These are phyloP conservation scores for Alitta virens DNA, from an alignment of 2,888 invertebrate species.

Conservation along the genomic window DNA sequence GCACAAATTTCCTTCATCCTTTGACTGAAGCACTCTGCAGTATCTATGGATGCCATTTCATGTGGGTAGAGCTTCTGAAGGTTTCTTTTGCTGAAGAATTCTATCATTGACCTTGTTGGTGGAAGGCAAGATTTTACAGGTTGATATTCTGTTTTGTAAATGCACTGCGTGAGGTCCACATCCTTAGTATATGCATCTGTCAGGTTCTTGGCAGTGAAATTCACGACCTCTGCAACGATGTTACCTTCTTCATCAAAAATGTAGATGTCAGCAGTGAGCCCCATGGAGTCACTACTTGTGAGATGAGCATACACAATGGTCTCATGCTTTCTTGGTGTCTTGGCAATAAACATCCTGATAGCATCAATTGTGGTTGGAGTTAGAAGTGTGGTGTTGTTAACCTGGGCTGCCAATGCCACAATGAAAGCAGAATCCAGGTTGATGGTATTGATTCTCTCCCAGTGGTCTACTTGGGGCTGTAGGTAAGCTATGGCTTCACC, in stretches of 20 bases:
- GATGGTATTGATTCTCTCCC: conserved; percentile 1
- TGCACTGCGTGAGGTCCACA: conserved; percentile 2
- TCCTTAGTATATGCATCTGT: neutral
- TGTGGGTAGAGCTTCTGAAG: conserved; percentile 12
- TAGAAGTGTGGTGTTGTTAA: conserved; percentile 1
- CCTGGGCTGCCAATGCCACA: conserved; percentile 5
- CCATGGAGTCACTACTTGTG: neutral
- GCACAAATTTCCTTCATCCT: neutral
- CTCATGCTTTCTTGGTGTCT: neutral
- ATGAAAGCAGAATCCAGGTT: conserved; percentile 9
- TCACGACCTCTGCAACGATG: conserved; percentile 7
- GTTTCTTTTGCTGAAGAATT: neutral
- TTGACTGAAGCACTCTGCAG: neutral
- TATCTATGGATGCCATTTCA: neutral
- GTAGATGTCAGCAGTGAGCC: conserved; percentile 3
- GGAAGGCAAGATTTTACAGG: conserved; percentile 3
- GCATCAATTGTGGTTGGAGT: neutral
- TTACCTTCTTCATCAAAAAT: conserved; percentile 8
- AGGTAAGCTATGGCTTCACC: conserved; percentile 9
- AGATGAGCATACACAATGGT: conserved; percentile 1
- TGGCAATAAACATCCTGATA: neutral
- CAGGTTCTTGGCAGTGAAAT: conserved; percentile 8
- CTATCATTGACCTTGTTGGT: neutral
- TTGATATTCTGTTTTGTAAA: conserved; percentile 16
- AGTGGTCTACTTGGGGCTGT: neutral